These are phyloP conservation scores for Drosophila cognata DNA, from an alignment of 2,888 invertebrate species.

Conservation along the genomic window DNA sequence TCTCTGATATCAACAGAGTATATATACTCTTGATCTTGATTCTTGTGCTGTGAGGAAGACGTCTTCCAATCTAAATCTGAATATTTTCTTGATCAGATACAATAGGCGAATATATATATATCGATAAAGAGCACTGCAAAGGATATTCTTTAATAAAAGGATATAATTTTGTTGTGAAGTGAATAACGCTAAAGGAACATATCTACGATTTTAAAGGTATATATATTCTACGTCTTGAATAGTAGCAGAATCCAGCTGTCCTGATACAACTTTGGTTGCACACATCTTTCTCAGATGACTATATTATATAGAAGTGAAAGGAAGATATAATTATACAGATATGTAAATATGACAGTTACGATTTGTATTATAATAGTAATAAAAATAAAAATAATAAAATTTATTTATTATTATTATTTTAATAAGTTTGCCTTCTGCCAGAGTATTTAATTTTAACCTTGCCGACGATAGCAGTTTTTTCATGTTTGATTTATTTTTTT, in stretches of 20 bases:
- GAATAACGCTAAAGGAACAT: neutral
- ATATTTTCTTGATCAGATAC: neutral
- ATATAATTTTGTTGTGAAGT: neutral
- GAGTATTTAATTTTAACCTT: neutral
- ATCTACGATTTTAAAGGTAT: neutral
- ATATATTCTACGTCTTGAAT: neutral
- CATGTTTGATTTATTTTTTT: conserved; percentile 1
- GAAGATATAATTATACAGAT: neutral
- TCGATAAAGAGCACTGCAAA: neutral
- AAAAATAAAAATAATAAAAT: too few relatives aligned
- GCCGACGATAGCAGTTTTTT: neutral
- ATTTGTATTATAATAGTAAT: too few relatives aligned
- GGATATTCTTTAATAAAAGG: neutral
- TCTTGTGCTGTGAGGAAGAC: neutral
- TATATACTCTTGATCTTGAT: neutral
- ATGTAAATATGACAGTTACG: neutral
- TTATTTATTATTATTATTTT: neutral
- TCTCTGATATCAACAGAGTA: neutral
- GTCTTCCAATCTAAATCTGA: neutral
- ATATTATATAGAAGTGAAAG: neutral
- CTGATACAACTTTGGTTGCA: neutral
- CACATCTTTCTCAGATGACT: neutral
- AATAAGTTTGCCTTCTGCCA: neutral
- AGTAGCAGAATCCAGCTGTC: neutral
- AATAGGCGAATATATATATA: neutral